These are phyloP conservation scores for Himalopsyche japonica DNA, from an alignment of 2,888 invertebrate genomes.

Conservation along the genomic window DNA sequence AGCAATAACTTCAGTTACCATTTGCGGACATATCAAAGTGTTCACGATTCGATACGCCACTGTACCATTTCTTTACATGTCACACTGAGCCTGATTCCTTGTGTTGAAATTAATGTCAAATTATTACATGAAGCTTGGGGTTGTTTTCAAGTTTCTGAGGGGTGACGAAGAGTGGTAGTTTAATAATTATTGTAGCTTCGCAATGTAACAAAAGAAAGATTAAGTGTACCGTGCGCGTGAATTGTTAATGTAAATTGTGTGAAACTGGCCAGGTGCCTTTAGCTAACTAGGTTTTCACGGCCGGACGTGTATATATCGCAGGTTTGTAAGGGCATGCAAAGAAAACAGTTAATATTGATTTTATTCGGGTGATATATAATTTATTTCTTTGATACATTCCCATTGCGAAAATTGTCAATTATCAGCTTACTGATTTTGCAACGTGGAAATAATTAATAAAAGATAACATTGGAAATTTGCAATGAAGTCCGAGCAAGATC, in stretches of 20 bases:
- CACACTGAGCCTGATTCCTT: neutral
- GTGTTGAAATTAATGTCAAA: constrained; percentile 2
- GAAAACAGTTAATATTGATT: no score
- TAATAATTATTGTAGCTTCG: neutral
- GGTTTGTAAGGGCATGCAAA: no score
- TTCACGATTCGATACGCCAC: neutral
- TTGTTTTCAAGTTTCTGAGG: neutral
- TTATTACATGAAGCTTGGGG: neutral
- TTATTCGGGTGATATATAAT: no score
- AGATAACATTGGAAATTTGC: no score
- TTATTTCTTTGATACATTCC: no score
- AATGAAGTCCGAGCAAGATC: no score
- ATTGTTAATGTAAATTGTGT: constrained; percentile 14
- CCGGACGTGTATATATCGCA: neutral
- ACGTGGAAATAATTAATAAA: no score
- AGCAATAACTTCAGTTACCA: no score
- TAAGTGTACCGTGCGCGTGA: constrained; percentile 5
- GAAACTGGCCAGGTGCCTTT: constrained; percentile 5
- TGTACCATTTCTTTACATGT: neutral
- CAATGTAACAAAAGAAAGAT: constrained; percentile 13
- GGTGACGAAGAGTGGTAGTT: neutral
- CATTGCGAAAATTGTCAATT: no score
- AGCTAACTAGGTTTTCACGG: neutral
- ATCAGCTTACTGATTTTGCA: no score
- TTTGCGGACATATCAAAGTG: no score